These are phyloP conservation scores for Lasioglossum baleicum DNA, from an alignment of 1,140 invertebrate species.

Conservation along the genomic window DNA sequence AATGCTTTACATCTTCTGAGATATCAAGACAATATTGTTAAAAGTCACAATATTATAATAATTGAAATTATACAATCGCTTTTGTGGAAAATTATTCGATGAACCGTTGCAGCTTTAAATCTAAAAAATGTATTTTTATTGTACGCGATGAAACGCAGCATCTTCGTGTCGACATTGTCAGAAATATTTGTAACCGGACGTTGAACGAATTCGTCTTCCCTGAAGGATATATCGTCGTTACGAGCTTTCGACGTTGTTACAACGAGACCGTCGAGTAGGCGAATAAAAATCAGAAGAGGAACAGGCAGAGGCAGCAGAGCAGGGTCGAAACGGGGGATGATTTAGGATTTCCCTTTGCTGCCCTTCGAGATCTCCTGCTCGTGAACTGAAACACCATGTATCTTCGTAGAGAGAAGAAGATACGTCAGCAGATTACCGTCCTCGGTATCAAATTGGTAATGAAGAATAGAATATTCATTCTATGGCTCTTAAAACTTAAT, in stretches of 20 bases:
- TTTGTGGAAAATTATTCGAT: too few species aligned
- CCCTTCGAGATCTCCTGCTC: conserved; percentile 27
- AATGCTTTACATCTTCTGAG: too few species aligned
- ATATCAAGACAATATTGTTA: too few species aligned
- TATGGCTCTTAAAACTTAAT: too few species aligned
- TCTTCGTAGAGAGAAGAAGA: not conserved
- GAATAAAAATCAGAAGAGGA: conserved; percentile 34
- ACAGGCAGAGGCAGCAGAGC: conserved; percentile 10
- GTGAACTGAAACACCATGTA: not conserved
- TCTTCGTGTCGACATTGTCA: not conserved
- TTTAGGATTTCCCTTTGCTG: conserved; percentile 61
- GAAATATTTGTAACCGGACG: not conserved
- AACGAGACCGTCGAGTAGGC: conserved; percentile 2
- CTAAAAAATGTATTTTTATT: not conserved
- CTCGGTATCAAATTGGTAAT: not conserved
- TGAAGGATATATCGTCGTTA: conserved; percentile 27
- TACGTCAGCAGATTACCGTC: conserved; percentile 3
- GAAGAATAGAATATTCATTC: too few species aligned
- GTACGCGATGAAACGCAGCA: not conserved
- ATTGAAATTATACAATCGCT: too few species aligned
- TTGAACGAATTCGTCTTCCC: not conserved
- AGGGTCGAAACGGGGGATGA: conserved; percentile 66
- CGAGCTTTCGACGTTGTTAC: not conserved
- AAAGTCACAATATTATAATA: not conserved
- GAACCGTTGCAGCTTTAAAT: too few species aligned